A percentile compares a stretch with the other conserved stretches of the same genome.
These are phyloP conservation scores for Lophotriccus pileatus DNA, from an alignment of 2,797 vertebrate genomes.

Conservation along the genomic window DNA sequence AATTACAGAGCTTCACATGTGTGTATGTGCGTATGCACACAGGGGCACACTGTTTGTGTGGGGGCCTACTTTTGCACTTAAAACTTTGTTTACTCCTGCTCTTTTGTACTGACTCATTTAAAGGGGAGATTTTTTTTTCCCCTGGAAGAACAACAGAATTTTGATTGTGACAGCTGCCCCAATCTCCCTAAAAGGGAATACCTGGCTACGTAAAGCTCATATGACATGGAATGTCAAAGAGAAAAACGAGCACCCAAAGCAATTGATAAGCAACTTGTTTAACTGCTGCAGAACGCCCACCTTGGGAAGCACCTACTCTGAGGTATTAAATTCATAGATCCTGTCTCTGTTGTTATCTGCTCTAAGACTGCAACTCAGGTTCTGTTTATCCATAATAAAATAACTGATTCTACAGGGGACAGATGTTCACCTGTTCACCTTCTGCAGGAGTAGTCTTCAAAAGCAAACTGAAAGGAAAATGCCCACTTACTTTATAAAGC, in stretches of 20 bases:
- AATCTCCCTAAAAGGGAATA: neutral
- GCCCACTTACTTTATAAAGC: neutral
- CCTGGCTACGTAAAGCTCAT: neutral
- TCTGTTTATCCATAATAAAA: neutral
- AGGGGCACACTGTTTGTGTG: accelerated
- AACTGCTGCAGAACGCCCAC: neutral
- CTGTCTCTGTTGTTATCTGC: neutral
- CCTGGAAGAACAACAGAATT: neutral
- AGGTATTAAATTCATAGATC: neutral
- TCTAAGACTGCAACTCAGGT: neutral
- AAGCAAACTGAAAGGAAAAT: neutral
- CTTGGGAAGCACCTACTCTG: neutral
- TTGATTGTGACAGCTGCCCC: neutral
- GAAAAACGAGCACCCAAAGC: neutral
- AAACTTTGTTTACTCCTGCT: neutral
- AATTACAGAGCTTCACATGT: neutral
- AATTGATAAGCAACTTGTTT: neutral
- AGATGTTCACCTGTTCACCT: neutral
- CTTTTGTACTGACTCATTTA: neutral
- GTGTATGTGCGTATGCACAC: accelerated
- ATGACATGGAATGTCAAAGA: neutral
- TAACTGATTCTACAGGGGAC: neutral
- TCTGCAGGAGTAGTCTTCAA: neutral
- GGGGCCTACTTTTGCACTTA: neutral
- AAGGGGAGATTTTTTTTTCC: neutral